phyloP scores from a whole-genome alignment of 2,113 vertebrate genomes.

The Macrotus californicus region DNA sequence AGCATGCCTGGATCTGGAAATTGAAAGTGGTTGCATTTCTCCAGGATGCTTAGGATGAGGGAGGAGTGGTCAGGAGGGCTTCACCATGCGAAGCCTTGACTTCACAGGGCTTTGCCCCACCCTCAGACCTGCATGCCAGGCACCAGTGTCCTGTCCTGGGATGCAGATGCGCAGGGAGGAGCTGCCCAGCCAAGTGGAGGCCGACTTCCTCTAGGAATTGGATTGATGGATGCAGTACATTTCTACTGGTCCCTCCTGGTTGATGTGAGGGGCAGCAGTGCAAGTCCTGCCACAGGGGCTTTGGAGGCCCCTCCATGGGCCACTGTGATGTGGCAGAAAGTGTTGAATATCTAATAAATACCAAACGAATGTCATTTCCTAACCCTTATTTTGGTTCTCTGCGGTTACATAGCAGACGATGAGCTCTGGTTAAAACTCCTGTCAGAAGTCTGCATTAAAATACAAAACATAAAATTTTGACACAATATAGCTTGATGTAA shows the following conservation, averaged over 20 bases:
- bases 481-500: not conserved
- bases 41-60: too few relatives aligned
- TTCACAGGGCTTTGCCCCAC: not conserved
- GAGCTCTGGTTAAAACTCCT: not conserved
- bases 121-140: too few relatives aligned
- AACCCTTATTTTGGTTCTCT: not conserved
- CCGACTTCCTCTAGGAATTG: not conserved
- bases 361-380: not conserved
- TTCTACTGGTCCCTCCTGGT: not conserved
- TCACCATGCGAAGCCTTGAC: accelerated
- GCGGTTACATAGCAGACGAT: not conserved
- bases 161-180: accelerated
- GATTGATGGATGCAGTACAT: not conserved
- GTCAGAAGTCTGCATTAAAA: not conserved
- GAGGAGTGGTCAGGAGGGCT: too few relatives aligned
- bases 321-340: not conserved
- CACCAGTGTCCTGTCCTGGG: not conserved
- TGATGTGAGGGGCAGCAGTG: not conserved
- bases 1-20: not conserved
- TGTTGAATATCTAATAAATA: not conserved
- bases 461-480: not conserved
- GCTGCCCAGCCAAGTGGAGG: not conserved
- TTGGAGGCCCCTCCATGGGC: not conserved
- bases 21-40: not conserved
- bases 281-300: not conserved